phyloP scores from a whole-genome alignment of 2,888 invertebrate species.

The Dastarcus helophoroides region DNA sequence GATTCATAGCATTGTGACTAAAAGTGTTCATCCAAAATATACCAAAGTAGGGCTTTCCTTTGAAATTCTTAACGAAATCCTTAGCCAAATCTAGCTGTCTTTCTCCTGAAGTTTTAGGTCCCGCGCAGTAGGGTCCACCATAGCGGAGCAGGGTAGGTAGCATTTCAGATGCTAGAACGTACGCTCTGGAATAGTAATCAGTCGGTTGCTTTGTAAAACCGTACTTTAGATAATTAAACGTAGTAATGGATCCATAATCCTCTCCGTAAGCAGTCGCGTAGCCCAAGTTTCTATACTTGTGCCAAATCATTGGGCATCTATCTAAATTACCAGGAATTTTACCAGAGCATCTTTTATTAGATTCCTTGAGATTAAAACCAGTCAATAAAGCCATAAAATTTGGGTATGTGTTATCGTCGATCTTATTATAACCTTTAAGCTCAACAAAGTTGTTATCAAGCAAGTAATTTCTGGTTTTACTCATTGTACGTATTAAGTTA shows the following conservation, averaged over 20 bases:
- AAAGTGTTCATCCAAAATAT: constrained; percentile 72
- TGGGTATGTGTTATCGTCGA: constrained; percentile 83
- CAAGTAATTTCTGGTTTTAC: constrained; percentile 56
- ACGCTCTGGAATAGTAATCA: constrained; percentile 71
- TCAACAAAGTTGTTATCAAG: constrained; percentile 39
- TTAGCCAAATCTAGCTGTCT: constrained; percentile 57
- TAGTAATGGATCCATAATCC: constrained; percentile 60
- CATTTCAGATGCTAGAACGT: constrained; percentile 54
- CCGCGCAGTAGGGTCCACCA: constrained; percentile 40
- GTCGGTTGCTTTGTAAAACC: constrained; percentile 66
- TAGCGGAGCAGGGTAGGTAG: constrained; percentile 19
- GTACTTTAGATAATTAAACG: constrained; percentile 62
- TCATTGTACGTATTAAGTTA: constrained; percentile 66
- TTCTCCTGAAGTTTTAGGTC: constrained; percentile 52
- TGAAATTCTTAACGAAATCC: constrained; percentile 54
- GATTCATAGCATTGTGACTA: constrained; percentile 60
- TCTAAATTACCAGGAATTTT: constrained; percentile 50
- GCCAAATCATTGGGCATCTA: constrained; percentile 68
- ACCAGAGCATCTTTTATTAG: constrained; percentile 39
- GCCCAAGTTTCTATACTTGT: constrained; percentile 53
- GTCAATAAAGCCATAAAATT: constrained; percentile 76
- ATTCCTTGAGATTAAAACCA: constrained; percentile 40
- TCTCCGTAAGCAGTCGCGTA: constrained; percentile 74
- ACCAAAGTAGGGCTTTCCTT: constrained; percentile 55
- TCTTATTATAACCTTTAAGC: constrained; percentile 43